Evolutionary conservation across 2,113 vertebrate genomes (phyloP), one percentile per base, ranked within the genome.

Genomic region (Zosterops japonicus): DNA sequence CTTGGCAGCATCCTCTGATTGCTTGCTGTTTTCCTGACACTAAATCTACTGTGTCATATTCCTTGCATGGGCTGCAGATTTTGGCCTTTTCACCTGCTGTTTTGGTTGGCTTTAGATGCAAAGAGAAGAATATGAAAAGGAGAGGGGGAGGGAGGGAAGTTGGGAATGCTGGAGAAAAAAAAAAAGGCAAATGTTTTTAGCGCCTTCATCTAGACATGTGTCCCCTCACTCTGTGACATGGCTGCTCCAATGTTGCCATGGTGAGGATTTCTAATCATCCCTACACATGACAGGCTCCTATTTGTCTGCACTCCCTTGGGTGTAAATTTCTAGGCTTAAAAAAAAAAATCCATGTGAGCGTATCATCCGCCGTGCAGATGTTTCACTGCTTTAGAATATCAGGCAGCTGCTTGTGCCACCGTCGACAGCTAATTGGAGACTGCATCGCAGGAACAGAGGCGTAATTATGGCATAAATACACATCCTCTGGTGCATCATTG

Each of bases 361-460:
- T 98, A 98, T 98, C 98, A 98, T 98, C 98, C 98, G 96, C 98
- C 97, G 98, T 99, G 99, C 98, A 99, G 99, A 99, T 99, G 99
- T 99, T 99, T 98, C 98, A 97, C 98, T 99, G 98, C 98, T 98
- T 98, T 98, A 97, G 98, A 98, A 98, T 98, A 98, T 98, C 99
- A 98, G 98, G 99, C 99, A 99, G 99, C 98, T 99, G 99, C 98
- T 98, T 98, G 98, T 98, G 98, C 98, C 98, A 99, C 98, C 97
- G 98, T 98, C 98, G 97, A 98, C 98, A 98, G 98, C 98, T 99
- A 98, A 99, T 99, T 99, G 98, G 98, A 98, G 98, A 98, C 98
- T 98, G 98, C 98, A 98, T 98, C 98, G 96, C 97, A 98, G 98
- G 98, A 98, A 98, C 98, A 98, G 98, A 98, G 98, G 98, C 98